Base-by-base conservation (phyloP, 2,888 invertebrate genomes). In the Nomada fabriciana region DNA sequence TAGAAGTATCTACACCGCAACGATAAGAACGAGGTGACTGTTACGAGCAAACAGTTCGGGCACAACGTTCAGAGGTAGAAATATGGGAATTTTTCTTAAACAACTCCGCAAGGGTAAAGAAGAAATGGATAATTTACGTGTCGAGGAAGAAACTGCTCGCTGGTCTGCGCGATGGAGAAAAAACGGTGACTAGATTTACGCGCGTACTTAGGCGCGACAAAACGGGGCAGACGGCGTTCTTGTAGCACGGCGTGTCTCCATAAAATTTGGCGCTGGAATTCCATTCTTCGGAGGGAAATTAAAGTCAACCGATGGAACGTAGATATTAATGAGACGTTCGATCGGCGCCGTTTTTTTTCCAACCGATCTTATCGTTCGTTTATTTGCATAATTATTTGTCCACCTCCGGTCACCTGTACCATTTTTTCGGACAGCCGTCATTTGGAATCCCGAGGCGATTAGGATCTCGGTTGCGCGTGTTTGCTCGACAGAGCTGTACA, bases 331-430 rank as follows among this genome's bases (percentile, higher is more conserved):
- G 71, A 55, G 23, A 3, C 61, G 42, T 47, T 79, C 76, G 76
- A 73, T 84, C 61, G 77, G 20, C 55, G 55, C 57, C 71, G 61
- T 25, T 80, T 61, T 80, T 61, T 72, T 79, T 72, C 55, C 25
- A 13, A 5, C n/a, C 52, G 80, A 80, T 80, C 72, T 61, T 80
- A 80, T 80, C 80, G 50, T 2, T n/a, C 52, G 36, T 11, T 55
- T 72, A 80, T 80, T 80, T 80, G 63, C 80, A 80, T 80, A 80
- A 80, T 80, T 80, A 68, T 80, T 80, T 47, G 80, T 80, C 57
- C 71, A 55, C 25, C 65, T 47, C 23, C 20, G 53, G 61, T 80
- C 61, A 57, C 20, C 42, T 50, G 71, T 80, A 67, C 29, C 55
- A 57, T 52, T 80, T 57, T 63, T 25, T 50, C 23, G 20, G 43